Evolutionary conservation across 1,140 invertebrate species (phyloP), one percentile per base, ranked within the genome.

Genomic region (Drosophila kanapiae): DNA sequence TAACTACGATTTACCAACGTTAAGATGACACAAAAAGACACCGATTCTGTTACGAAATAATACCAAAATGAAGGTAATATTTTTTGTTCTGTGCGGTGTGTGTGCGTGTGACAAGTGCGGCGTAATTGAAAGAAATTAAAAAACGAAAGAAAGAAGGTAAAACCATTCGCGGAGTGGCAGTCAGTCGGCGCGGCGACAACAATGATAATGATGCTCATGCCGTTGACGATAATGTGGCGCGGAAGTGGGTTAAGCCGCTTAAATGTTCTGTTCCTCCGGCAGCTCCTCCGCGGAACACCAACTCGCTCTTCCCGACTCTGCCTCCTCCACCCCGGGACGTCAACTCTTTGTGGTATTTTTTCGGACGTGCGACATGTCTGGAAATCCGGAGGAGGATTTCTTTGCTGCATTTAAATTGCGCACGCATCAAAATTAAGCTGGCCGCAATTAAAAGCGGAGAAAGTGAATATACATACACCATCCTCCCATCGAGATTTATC

Each of bases 191-290:
- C 48, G 76, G 38, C 51, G 59, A 43, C 74, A 74, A 60, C 68
- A 64, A 69, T 67, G 68, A 56, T 54, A 62, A 80, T 67, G 57
- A 67, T 58, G 69, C 53, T 29, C 48, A 37, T 38, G 56, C 63
- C 57, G 68, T 60, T 78, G 77, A 75, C 74, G 74, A 85, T 90
- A 90, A 88, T 90, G 85, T 81, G 81, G 58, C 86, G 59, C 85
- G 85, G 85, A 88, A 88, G 86, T 88, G 85, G 85, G 85, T 88
- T 88, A 88, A 88, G 85, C 81, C 83, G 78, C 85, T 88, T 88
- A 90, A 88, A 88, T 84, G 78, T 84, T 80, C 68, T 88, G 57
- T 77, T 63, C 54, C 57, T 35, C 65, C 37, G 47, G 4, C 58
- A n/a, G 29, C 59, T 61, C 10, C 59, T 51, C 60, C 16, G 33